Conservation (phyloP, 2,797 vertebrate species). For the Rhodeus uyekii region DNA sequence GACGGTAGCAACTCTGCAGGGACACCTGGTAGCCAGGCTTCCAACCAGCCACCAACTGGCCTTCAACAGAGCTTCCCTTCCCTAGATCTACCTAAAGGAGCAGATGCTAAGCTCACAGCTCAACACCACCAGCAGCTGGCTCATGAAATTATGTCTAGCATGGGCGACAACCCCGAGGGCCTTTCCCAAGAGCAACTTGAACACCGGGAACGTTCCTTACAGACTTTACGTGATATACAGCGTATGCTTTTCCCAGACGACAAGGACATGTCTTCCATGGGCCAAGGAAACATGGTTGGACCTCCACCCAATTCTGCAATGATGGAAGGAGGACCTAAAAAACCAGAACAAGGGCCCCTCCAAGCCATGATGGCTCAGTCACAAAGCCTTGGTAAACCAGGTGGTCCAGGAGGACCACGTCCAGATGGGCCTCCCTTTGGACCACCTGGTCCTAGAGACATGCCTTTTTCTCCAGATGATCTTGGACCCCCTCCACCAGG, state of each 20-base stretch:
- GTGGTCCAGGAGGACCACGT: constrained; percentile 84
- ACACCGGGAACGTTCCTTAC: constrained; percentile 79
- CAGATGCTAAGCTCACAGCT: constrained; percentile 60
- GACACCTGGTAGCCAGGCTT: constrained; percentile 84
- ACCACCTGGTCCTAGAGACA: constrained; percentile 91
- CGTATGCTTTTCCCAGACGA: constrained; percentile 99
- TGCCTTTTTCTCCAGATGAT: constrained; percentile 94
- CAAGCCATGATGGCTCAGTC: constrained; percentile 99
- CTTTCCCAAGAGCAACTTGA: constrained; percentile 93
- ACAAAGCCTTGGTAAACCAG: constrained; percentile 93
- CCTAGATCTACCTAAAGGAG: constrained; percentile 61
- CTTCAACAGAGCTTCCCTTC: constrained; percentile 74
- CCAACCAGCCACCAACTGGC: constrained; percentile 76
- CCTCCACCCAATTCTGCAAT: constrained; percentile 69
- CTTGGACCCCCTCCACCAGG: constrained; percentile 90
- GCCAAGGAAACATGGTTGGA: constrained; percentile 65
- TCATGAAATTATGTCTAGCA: constrained; percentile 84
- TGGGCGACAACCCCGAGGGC: constrained; percentile 96
- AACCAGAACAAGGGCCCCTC: constrained; percentile 88
- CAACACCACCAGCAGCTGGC: constrained; percentile 80
- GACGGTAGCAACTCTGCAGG: constrained; percentile 81
- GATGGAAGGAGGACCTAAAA: constrained; percentile 72
- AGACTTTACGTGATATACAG: constrained; percentile 93
- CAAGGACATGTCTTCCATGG: constrained; percentile 76
- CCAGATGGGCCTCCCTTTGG: constrained; percentile 92